These are phyloP conservation scores for Toxonevra muliebris DNA, from an alignment of 2,888 invertebrate species.

Conservation along the genomic window DNA sequence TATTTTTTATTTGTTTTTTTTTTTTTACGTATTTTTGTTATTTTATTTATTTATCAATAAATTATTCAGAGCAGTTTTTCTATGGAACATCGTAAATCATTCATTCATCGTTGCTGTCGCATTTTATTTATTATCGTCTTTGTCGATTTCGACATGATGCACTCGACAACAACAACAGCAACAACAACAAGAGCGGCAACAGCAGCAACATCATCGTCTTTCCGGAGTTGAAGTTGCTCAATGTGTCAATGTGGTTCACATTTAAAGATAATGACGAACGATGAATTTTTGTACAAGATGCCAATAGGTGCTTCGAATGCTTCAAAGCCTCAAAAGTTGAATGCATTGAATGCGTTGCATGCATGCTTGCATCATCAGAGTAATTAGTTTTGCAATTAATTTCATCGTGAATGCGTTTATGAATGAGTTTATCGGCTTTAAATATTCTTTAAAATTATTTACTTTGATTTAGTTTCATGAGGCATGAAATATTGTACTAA, in stretches of 20 bases:
- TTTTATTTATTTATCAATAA: constrained; percentile 42
- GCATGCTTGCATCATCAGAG: constrained; percentile 20
- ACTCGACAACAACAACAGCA: constrained; percentile 35
- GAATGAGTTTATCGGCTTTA: constrained; percentile 9
- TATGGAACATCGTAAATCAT: constrained; percentile 47
- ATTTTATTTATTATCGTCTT: constrained; percentile 45
- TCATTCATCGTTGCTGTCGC: constrained; percentile 44
- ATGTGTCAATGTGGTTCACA: constrained; percentile 32
- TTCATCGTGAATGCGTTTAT: constrained; percentile 22
- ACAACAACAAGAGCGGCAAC: background rate
- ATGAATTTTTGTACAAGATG: constrained; percentile 15
- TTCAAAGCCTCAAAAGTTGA: background rate
- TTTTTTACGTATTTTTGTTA: constrained; percentile 38
- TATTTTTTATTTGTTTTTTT: constrained; percentile 29
- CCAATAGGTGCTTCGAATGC: constrained; percentile 23
- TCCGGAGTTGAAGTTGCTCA: constrained; percentile 21
- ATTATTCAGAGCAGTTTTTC: constrained; percentile 42
- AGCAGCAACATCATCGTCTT: background rate
- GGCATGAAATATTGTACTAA: too few relatives aligned
- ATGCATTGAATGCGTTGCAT: background rate
- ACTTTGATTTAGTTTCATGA: too few relatives aligned
- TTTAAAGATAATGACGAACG: constrained; percentile 16
- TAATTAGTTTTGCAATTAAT: constrained; percentile 43
- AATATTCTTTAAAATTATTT: too few relatives aligned
- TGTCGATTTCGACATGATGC: constrained; percentile 44